Evolutionary conservation across 2,113 vertebrate species (phyloP).

Genomic region (Colistium nudipinnis): DNA sequence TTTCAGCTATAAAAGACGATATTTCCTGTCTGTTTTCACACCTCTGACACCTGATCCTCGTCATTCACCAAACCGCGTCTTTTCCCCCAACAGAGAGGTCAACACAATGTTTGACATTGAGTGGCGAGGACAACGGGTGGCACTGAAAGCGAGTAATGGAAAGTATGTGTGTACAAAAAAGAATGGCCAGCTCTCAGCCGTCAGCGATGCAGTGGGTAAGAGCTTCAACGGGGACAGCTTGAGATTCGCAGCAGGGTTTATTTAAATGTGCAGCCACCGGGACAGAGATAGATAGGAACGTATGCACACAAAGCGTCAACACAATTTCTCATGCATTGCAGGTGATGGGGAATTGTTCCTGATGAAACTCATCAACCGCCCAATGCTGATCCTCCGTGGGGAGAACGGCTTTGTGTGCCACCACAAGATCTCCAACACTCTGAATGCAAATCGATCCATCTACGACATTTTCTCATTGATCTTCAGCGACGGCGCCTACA

Average conservation of each 20-base stretch:
- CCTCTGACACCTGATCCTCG: not conserved
- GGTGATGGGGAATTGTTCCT: conserved; percentile 91
- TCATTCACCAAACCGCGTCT: not conserved
- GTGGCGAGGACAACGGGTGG: conserved; percentile 90
- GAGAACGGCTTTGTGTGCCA: conserved; percentile 93
- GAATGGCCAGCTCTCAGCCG: conserved; percentile 94
- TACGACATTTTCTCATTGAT: conserved; percentile 93
- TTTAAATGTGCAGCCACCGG: not conserved
- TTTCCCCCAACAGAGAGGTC: conserved; percentile 78
- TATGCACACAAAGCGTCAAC: no score
- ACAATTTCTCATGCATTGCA: conserved; percentile 54
- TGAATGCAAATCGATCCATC: conserved; percentile 91
- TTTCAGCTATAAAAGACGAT: not conserved
- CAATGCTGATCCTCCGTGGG: conserved; percentile 91
- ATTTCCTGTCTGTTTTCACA: not conserved
- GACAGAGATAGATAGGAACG: no score
- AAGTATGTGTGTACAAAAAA: conserved; percentile 96
- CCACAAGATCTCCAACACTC: conserved; percentile 91
- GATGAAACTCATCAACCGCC: conserved; percentile 96
- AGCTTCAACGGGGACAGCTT: conserved; percentile 2
- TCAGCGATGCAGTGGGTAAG: conserved; percentile 91
- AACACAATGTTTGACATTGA: conserved; percentile 95
- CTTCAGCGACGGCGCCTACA: conserved; percentile 93
- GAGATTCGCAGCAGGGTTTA: not conserved
- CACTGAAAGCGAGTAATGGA: conserved; percentile 92